Evolutionary conservation across 2,888 invertebrate genomes (phyloP).

Genomic region (Troides oblongomaculatus): DNA sequence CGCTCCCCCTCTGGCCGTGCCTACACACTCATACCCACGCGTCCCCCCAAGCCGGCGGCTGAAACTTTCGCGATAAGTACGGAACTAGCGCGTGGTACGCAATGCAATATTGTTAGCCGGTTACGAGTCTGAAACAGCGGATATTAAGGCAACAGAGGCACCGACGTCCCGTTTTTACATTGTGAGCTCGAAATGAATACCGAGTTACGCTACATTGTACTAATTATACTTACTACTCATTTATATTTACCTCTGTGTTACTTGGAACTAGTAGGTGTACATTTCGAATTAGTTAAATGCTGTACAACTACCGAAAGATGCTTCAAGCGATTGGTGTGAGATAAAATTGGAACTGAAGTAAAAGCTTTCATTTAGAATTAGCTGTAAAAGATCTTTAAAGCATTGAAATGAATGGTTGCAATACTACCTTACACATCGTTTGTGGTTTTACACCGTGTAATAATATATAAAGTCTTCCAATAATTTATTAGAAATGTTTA

Average conservation of each 20-base stretch:
- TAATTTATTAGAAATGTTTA: too few relatives aligned
- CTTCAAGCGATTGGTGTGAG: constrained; percentile 22
- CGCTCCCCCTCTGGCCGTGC: constrained; percentile 37
- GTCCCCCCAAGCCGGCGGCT: constrained; percentile 52
- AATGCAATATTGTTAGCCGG: constrained; percentile 79
- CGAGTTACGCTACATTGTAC: constrained; percentile 63
- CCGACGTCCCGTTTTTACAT: constrained; percentile 68
- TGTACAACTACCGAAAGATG: constrained; percentile 10
- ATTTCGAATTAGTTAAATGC: constrained; percentile 7
- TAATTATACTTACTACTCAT: constrained; percentile 57
- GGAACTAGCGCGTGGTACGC: constrained; percentile 79
- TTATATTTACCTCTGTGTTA: constrained; percentile 30
- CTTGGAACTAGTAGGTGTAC: constrained; percentile 23
- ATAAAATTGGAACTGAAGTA: constrained; percentile 15
- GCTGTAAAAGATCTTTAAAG: constrained; percentile 1
- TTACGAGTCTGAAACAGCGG: constrained; percentile 77
- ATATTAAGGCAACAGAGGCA: constrained; percentile 75
- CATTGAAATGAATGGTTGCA: background rate
- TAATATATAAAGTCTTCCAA: too few relatives aligned
- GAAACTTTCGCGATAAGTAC: constrained; percentile 79
- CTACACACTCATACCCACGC: constrained; percentile 35
- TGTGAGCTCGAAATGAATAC: constrained; percentile 69
- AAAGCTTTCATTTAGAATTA: constrained; percentile 5
- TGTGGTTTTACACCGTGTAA: too few relatives aligned
- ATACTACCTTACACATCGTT: background rate